These are phyloP conservation scores for Venusia cambrica DNA, from an alignment of 2,888 invertebrate genomes.

Conservation along the genomic window DNA sequence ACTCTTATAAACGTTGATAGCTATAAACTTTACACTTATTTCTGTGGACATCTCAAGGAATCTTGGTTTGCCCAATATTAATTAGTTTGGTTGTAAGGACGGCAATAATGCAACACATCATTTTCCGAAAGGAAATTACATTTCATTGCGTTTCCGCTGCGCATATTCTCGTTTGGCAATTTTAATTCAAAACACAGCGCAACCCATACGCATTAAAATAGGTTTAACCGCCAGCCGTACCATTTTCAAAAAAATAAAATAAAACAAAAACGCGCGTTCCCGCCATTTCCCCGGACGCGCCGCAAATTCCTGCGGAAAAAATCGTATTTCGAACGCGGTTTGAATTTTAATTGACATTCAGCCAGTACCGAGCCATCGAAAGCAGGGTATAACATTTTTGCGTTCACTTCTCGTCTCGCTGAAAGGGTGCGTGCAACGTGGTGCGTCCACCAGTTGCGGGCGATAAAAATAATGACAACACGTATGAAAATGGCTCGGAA, in stretches of 20 bases:
- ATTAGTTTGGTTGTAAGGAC: too few relatives aligned
- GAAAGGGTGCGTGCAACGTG: constrained; percentile 44
- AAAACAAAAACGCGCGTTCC: constrained; percentile 77
- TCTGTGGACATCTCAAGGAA: too few relatives aligned
- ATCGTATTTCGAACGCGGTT: constrained; percentile 81
- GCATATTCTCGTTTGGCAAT: constrained; percentile 46
- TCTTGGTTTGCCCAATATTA: too few relatives aligned
- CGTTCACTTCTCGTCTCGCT: constrained; percentile 52
- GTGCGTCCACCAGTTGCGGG: constrained; percentile 54
- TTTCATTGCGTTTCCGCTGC: constrained; percentile 64
- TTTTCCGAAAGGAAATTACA: constrained; percentile 67
- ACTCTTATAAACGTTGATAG: too few relatives aligned
- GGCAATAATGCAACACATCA: constrained; percentile 19
- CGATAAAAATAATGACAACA: constrained; percentile 50
- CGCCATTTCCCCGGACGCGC: constrained; percentile 74
- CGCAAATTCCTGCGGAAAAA: constrained; percentile 80
- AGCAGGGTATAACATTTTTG: constrained; percentile 60
- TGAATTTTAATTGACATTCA: constrained; percentile 82
- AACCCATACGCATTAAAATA: constrained; percentile 79
- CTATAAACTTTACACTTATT: too few relatives aligned
- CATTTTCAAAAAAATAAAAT: constrained; percentile 75
- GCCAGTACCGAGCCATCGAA: constrained; percentile 49
- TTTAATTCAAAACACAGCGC: constrained; percentile 78
- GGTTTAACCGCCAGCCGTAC: constrained; percentile 78
- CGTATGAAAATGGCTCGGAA: constrained; percentile 20